Base-by-base conservation (phyloP, 2,888 invertebrate species). In the Clostera curtula region DNA sequence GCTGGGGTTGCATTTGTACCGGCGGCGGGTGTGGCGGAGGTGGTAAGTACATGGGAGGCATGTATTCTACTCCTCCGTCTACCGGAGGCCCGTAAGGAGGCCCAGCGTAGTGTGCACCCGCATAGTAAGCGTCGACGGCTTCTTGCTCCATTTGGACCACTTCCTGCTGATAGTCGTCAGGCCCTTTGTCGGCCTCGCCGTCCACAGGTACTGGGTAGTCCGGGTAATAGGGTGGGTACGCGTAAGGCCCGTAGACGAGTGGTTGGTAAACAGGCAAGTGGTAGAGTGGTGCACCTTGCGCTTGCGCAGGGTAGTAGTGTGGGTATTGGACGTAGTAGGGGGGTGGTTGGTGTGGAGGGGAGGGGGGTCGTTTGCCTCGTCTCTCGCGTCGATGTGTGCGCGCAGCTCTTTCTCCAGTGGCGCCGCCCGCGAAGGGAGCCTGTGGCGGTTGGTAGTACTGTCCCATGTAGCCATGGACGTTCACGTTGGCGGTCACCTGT, bases 401-500 rank as follows among this genome's bases (percentile, higher is more conserved):
- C 2, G 67, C 67, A n/a, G 61, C 54, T 2, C 79, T 64, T 18
- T 76, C 77, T 5, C 73, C 74, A 17, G 63, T 64, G n/a, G 65
- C 64, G 14, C 61, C 68, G 8, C 70, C 73, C 16, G 63, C 67
- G 41, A 72, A 76, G 40, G 75, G 76, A 25, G 68, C 70, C 47
- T 75, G 73, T 6, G 72, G 72, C 8, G 82, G 84, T 32, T 80
- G 83, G 51, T 83, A 84, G 58, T 86, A 86, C 54, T 82, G 76
- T 17, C 88, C 87, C 76, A 87, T 83, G 72, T 85, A 87, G 17
- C 88, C 86, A 54, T 89, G 89, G 43, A 89, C 80, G 65, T 88
- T 89, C 3, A 89, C 88, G 65, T 90, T 90, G 25, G 89, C 88
- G 12, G 89, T 87, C 36, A 89, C 87, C n/a, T n/a, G n/a, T n/a